phyloP scores from a whole-genome alignment of 2,888 invertebrate genomes.

The Orthosia incerta region DNA sequence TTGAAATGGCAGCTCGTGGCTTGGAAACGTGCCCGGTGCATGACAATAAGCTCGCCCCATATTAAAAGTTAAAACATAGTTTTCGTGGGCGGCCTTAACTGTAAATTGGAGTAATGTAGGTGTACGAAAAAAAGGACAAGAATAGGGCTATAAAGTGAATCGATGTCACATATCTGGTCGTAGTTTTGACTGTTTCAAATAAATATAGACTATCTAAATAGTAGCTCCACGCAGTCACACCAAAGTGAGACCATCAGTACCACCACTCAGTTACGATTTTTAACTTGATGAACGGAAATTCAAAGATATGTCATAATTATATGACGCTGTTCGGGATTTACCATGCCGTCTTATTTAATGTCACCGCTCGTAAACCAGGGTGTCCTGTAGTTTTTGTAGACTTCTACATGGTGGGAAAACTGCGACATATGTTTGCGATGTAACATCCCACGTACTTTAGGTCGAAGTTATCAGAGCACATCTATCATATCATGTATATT shows the following conservation, averaged over 20 bases:
- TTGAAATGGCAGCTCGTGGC: slow-evolving; percentile 27
- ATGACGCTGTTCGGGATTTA: too few species aligned
- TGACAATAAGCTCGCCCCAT: slow-evolving; percentile 39
- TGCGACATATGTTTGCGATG: slow-evolving; percentile 13
- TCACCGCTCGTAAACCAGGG: neutral
- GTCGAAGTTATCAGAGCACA: slow-evolving; percentile 42
- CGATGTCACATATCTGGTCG: neutral
- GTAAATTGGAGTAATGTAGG: slow-evolving; percentile 30
- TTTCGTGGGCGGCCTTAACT: neutral
- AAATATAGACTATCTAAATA: too few species aligned
- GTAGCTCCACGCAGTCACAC: too few species aligned
- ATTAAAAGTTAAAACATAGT: slow-evolving; percentile 42
- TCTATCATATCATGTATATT: slow-evolving; percentile 39
- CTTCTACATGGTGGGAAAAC: neutral
- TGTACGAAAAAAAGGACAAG: slow-evolving; percentile 21
- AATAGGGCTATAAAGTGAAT: neutral
- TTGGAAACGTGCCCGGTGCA: slow-evolving; percentile 30
- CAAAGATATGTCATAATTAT: too few species aligned
- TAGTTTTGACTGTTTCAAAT: neutral
- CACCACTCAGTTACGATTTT: too few species aligned
- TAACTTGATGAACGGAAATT: too few species aligned
- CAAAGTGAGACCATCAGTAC: too few species aligned
- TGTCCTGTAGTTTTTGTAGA: neutral
- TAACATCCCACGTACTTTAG: slow-evolving; percentile 10
- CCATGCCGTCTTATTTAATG: neutral